phyloP scores from a whole-genome alignment of 2,797 vertebrate genomes.

The Sebastolobus alascanus region DNA sequence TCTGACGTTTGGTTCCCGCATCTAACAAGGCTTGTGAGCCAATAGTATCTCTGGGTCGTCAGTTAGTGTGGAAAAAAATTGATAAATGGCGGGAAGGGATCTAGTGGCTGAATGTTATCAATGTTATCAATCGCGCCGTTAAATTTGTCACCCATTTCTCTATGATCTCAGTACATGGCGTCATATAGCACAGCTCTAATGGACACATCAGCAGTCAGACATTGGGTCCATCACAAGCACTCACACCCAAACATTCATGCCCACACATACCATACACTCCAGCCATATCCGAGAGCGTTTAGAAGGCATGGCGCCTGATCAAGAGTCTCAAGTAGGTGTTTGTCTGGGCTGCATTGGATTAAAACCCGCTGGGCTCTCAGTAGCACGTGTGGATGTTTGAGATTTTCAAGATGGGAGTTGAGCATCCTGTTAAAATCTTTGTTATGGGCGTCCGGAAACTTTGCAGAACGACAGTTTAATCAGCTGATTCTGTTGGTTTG shows the following conservation, averaged over 20 bases:
- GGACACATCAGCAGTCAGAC: neutral
- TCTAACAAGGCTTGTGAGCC: too few relatives aligned
- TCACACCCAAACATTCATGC: constrained; percentile 12
- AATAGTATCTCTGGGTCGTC: too few relatives aligned
- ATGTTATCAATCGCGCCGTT: too few relatives aligned
- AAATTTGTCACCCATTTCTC: neutral
- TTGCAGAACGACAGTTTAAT: neutral
- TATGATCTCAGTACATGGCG: neutral
- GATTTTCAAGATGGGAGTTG: constrained; percentile 21
- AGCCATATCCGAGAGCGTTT: constrained; percentile 26
- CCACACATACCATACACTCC: constrained; percentile 31
- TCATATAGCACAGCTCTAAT: neutral
- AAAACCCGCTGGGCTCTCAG: constrained; percentile 5
- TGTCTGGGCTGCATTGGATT: constrained; percentile 24
- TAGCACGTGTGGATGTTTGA: constrained; percentile 27
- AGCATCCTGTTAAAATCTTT: constrained; percentile 32
- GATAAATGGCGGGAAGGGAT: too few relatives aligned
- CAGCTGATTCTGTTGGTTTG: neutral
- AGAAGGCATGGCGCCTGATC: constrained; percentile 26
- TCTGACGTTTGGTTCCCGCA: too few relatives aligned
- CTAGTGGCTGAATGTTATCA: too few relatives aligned
- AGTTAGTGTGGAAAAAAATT: too few relatives aligned
- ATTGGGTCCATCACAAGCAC: neutral
- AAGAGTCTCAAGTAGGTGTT: constrained; percentile 46
- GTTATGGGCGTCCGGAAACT: neutral